phyloP scores from a whole-genome alignment of 2,888 invertebrate species.

The Synergus itoensis region DNA sequence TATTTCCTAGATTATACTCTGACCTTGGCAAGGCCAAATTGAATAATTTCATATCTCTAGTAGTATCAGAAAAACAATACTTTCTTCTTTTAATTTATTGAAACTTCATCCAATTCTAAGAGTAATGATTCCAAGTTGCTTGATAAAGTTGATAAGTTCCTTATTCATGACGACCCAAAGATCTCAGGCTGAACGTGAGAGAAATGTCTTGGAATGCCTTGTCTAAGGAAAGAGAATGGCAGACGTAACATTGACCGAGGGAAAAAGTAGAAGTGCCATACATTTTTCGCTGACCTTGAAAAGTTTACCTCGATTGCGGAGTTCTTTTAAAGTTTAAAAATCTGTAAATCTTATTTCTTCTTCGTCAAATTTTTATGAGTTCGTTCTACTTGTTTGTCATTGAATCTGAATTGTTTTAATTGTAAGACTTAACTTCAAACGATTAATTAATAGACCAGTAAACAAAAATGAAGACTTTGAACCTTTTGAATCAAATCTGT shows the following conservation, averaged over 20 bases:
- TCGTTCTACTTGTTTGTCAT: background rate
- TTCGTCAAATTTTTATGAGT: background rate
- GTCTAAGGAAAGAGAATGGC: conserved; percentile 34
- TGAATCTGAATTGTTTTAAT: background rate
- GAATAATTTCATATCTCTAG: background rate
- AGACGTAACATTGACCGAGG: conserved; percentile 39
- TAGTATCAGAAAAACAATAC: background rate
- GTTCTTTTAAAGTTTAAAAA: conserved; percentile 34
- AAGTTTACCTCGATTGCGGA: conserved; percentile 13
- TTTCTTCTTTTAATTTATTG: background rate
- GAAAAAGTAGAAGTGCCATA: conserved; percentile 23
- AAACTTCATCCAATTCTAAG: no score
- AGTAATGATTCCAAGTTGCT: no score
- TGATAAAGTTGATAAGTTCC: no score
- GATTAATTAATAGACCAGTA: background rate
- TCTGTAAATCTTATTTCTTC: background rate
- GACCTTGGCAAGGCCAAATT: conserved; percentile 16
- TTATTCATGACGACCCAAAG: background rate
- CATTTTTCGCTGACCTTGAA: conserved; percentile 37
- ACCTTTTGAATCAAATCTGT: background rate
- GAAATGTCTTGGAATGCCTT: conserved; percentile 32
- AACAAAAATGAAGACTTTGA: background rate
- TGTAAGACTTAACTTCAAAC: no score
- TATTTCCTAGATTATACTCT: background rate
- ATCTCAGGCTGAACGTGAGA: conserved; percentile 17